Base-by-base conservation (phyloP, 2,113 vertebrate species). In the Nothoprocta pentlandii region DNA sequence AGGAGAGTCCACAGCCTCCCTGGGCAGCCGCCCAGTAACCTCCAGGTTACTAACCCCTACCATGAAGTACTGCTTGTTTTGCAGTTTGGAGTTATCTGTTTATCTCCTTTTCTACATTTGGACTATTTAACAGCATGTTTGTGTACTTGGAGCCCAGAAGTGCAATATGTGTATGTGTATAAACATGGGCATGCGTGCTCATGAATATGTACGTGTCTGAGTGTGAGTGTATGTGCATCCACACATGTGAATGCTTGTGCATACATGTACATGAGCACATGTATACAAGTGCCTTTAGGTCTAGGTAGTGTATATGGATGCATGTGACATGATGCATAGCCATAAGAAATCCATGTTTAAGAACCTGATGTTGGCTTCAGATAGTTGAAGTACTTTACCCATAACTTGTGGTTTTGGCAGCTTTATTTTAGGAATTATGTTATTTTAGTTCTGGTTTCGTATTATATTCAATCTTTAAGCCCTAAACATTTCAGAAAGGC, bases 161-260 rank as follows among this genome's bases (percentile, higher is more conserved):
- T 34, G 28, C 15, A 54, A 54, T 16, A 1, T 25, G 6, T 56
- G 22, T 53, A 11, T 53, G 23, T 49, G 10, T 54, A 54, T 54
- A 15, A 54, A 53, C 51, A 54, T 54, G 25, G 12, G 12, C 25
- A 54, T 26, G 12, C 23, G 13, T 54, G 51, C 12, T 26, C 47
- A 49, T 49, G 20, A 49, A 22, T 49, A 49, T 22, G 20, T 49
- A 9, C 47, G 3, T 51, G 10, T 23, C 10, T 2, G 6, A 30
- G 12, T n/a, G 17, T 17, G 10, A 10, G 15, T 54, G 1, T 25
- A 8, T 56, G 12, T 62, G 12, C 0, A 1, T 51, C 3, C 25
- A 23, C 14, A 12, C 6, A 12, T 0, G 9, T 5, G 19, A 4
- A 4, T 1, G 6, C 19, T 20, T n/a, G 32, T 19, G 17, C 16